Conservation (phyloP, 2,797 vertebrate species). For the Aplochiton taeniatus region DNA sequence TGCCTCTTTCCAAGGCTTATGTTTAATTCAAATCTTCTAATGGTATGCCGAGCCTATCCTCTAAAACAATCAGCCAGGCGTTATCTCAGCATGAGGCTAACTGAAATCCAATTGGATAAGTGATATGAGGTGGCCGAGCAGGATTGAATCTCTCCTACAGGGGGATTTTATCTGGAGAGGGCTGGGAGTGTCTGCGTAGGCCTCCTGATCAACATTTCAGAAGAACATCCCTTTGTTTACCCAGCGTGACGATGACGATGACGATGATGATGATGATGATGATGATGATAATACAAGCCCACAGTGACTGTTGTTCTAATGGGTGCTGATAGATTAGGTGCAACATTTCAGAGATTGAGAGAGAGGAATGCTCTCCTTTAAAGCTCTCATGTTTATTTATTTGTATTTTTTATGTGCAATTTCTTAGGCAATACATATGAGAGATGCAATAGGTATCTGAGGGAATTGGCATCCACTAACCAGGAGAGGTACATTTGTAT, state of each 20-base stretch:
- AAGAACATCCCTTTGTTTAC: conserved; percentile 26
- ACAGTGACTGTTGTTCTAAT: not conserved
- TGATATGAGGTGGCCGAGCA: conserved; percentile 22
- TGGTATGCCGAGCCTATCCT: conserved; percentile 4
- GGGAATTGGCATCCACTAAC: conserved; percentile 22
- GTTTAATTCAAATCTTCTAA: conserved; percentile 1
- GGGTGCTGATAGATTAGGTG: not conserved
- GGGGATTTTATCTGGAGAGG: not conserved
- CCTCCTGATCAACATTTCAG: conserved; percentile 33
- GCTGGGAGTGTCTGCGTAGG: not conserved
- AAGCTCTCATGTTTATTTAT: too few relatives aligned
- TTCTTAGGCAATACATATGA: not conserved
- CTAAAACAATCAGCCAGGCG: not conserved
- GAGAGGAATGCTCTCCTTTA: conserved; percentile 8
- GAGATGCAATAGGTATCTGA: not conserved
- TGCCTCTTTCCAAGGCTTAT: not conserved
- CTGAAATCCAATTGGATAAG: conserved; percentile 39
- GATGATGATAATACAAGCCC: conserved; percentile 8
- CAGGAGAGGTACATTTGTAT: conserved; percentile 23
- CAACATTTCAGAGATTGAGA: conserved; percentile 25
- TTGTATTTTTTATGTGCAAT: not conserved
- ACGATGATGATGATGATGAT: not conserved
- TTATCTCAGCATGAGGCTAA: conserved; percentile 29
- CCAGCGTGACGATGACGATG: not conserved
- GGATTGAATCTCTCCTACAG: conserved; percentile 20